Percentiles rank a stretch among this genome's conserved stretches.
These are phyloP conservation scores for Myiothlypis coronata DNA, from an alignment of 2,797 vertebrate genomes.

Conservation along the genomic window DNA sequence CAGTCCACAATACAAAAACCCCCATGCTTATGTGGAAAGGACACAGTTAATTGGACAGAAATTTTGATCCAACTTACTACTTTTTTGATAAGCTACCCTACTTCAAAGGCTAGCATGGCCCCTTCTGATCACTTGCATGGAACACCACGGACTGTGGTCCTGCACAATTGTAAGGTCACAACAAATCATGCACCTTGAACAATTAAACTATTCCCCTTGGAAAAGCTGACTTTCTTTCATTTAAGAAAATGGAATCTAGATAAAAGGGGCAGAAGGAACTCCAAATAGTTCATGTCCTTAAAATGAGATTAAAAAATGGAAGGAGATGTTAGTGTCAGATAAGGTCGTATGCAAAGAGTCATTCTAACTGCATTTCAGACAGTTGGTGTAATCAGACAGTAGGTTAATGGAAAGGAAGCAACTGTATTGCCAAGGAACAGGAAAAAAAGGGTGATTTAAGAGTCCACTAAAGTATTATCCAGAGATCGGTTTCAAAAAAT, in stretches of 20 bases:
- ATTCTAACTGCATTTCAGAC: background rate
- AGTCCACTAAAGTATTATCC: slow-evolving; percentile 6
- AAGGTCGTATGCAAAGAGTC: slow-evolving; percentile 19
- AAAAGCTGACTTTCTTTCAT: slow-evolving; percentile 56
- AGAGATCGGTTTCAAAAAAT: slow-evolving; percentile 2
- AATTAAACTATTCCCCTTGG: slow-evolving; percentile 55
- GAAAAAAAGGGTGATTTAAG: background rate
- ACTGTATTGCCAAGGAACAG: slow-evolving; percentile 29
- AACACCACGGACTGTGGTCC: slow-evolving; percentile 62
- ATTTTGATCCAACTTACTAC: slow-evolving; percentile 20
- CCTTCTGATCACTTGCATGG: slow-evolving; percentile 64
- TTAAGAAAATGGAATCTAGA: slow-evolving; percentile 61
- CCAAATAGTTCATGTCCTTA: slow-evolving; percentile 36
- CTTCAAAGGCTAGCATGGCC: slow-evolving; percentile 39
- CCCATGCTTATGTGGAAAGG: background rate
- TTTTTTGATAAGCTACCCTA: slow-evolving; percentile 38
- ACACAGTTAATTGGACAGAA: slow-evolving; percentile 38
- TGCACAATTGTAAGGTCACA: slow-evolving; percentile 63
- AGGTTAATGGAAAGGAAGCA: slow-evolving; percentile 50
- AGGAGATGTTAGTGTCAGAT: slow-evolving; percentile 42
- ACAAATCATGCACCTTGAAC: slow-evolving; percentile 63
- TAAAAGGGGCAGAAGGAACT: slow-evolving; percentile 45
- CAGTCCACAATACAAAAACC: background rate
- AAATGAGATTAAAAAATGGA: slow-evolving; percentile 61
- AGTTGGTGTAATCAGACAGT: slow-evolving; percentile 35